Conservation (phyloP, 2,888 invertebrate genomes). For the Pegoplata infirma region DNA sequence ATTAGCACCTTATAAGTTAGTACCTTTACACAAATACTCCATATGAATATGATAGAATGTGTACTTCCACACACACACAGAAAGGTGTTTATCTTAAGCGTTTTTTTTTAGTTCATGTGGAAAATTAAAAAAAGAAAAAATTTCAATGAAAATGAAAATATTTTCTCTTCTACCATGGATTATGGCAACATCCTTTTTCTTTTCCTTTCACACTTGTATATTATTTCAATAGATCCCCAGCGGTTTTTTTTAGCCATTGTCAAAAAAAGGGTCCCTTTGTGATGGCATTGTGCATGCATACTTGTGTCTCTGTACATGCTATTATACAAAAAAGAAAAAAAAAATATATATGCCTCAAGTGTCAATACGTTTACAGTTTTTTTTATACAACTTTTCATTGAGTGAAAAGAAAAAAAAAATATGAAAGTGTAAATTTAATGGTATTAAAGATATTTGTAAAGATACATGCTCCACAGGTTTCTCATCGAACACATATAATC, state of each 20-base stretch:
- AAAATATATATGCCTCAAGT: background rate
- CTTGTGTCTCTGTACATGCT: background rate
- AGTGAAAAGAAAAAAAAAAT: background rate
- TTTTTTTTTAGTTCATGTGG: constrained; percentile 17
- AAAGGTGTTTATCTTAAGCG: constrained; percentile 4
- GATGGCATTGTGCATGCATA: background rate
- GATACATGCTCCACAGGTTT: constrained; percentile 34
- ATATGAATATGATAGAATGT: too few relatives aligned
- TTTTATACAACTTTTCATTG: background rate
- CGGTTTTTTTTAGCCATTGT: constrained; percentile 40
- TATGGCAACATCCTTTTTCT: constrained; percentile 16
- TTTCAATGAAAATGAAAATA: constrained; percentile 16
- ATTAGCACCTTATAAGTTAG: too few relatives aligned
- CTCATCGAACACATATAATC: constrained; percentile 1
- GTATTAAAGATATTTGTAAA: constrained; percentile 32
- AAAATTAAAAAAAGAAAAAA: constrained; percentile 33
- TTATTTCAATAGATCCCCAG: constrained; percentile 45
- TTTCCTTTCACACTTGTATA: constrained; percentile 21
- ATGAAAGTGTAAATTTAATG: constrained; percentile 48
- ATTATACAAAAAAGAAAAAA: too few relatives aligned
- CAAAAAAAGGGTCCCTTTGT: constrained; percentile 2
- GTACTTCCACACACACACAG: too few relatives aligned
- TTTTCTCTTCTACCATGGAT: constrained; percentile 12
- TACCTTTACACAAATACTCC: background rate
- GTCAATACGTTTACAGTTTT: constrained; percentile 16